Evolutionary conservation across 30 jellyfish, hydroid and myxozoan species (phyloP), one percentile per base, ranked within the genome.

Genomic region (Clytia hemisphaerica): DNA sequence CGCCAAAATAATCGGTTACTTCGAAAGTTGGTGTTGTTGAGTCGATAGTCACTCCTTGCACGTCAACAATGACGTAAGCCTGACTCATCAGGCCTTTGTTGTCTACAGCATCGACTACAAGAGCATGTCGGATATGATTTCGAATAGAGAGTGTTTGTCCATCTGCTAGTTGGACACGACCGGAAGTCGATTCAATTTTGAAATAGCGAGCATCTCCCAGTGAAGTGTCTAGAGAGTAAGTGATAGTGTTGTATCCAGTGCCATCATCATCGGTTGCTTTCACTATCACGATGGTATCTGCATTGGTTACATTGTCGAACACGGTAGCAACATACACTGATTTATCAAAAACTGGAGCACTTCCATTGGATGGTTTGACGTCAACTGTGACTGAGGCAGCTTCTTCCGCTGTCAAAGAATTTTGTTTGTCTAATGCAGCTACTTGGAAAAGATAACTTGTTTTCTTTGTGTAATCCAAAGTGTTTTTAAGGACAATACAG

Each of bases 231-330:
- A 69, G 45, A 4, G 77, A n/a, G 61, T 67, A 91, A 0, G 45
- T 72, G 51, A 82, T 30, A 25, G 44, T 71, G 33, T 92, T 65
- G 48, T 70, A 57, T 3, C 31, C 73, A 5, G 38, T 58, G 7
- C 71, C 44, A 50, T 90, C 94, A 21, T 37, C 42, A 45, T 91
- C 95, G 2, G 78, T 73, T 4, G 87, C 93, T 61, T 49, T 51
- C 26, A 91, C 47, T 53, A 67, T 78, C 18, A 73, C 49, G 16
- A 91, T 86, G 27, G 58, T 71, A 22, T 50, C 55, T 14, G 73
- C 95, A 33, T 48, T 32, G 2, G 93, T 61, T 15, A 90, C 54
- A 30, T 49, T 72, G 2, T 82, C 67, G 40, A 40, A 76, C 4
- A 77, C 72, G 51, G 47, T 55, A 15, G 72, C 67, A 31, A 46